Conservation (phyloP, 2,888 invertebrate genomes). For the Venusia cambrica region DNA sequence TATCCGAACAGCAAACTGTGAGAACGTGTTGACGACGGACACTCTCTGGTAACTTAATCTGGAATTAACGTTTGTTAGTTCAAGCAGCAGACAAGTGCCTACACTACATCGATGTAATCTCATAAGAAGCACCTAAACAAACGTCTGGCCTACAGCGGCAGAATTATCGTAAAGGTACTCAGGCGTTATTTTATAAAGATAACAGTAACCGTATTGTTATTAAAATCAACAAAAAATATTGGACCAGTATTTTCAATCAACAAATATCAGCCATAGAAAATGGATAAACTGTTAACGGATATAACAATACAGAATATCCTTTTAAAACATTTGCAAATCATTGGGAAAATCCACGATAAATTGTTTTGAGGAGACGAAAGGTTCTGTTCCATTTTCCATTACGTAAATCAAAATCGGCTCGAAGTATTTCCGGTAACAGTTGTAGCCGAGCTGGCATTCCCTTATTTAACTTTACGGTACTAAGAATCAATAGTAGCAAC, state of each 20-base stretch:
- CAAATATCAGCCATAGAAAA: neutral
- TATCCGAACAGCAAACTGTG: conserved; percentile 27
- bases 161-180: too few relatives aligned
- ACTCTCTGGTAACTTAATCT: conserved; percentile 29
- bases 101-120: conserved; percentile 14
- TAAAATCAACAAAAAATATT: neutral
- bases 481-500: conserved; percentile 31
- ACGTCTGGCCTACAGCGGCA: too few relatives aligned
- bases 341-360: conserved; percentile 2
- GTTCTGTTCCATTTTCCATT: conserved; percentile 13
- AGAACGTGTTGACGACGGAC: conserved; percentile 23
- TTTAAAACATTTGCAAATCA: too few relatives aligned
- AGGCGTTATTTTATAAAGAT: too few relatives aligned
- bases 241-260: neutral
- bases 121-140: conserved; percentile 9
- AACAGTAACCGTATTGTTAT: too few relatives aligned
- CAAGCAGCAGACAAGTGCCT: conserved; percentile 20
- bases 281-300: neutral
- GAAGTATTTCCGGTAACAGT: conserved; percentile 21
- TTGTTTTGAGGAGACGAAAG: neutral
- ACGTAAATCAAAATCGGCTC: conserved; percentile 21
- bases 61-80: conserved; percentile 27
- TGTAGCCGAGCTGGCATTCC: conserved; percentile 17
- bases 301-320: too few relatives aligned
- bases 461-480: conserved; percentile 27